Evolutionary conservation across 2,888 invertebrate species (phyloP), one percentile per base, ranked within the genome.

Genomic region (Nemoura dubitans): DNA sequence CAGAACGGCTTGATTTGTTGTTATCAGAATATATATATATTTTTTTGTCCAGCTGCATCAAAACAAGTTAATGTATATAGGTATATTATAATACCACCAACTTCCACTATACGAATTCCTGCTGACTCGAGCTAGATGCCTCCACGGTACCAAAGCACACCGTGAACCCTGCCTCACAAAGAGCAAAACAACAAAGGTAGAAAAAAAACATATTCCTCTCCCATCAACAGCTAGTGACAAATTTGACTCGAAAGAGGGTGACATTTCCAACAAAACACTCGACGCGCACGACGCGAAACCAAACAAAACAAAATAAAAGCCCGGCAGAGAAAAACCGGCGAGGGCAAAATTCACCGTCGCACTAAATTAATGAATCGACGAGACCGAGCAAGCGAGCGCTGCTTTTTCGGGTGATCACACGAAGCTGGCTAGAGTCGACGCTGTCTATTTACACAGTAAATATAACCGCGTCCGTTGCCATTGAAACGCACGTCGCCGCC

Each of bases 211-310:
- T n/a, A n/a, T 36, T 21, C 16, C 59, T 21, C 1, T 30, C 7
- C 6, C 28, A 27, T 10, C 81, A 81, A 14, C 28, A 30, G 29
- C 76, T 27, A 28, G 84, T 76, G 84, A 84, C 84, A 84, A 84
- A 84, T 84, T 84, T 59, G 83, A 83, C 83, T 83, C 42, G 83
- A 83, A 83, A 83, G 42, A 43, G 83, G 43, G 83, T 27, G 27
- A 80, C 26, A 80, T 10, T 6, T 36, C 36, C 36, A 36, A 36
- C 3, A 36, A 36, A 36, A 36, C 36, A 36, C 36, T 36, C 59
- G 2, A 7, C 10, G 59, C 59, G 59, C 3, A 59, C 59, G 21
- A 21, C 10, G 16, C 59, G 59, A 1, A 21, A 59, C 59, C 16
- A 59, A 59, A 59, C 59, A 59, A 59, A 21, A 59, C 59, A 59